Base-by-base conservation (phyloP, 2,113 vertebrate species). In the Sinocyclocheilus grahami region DNA sequence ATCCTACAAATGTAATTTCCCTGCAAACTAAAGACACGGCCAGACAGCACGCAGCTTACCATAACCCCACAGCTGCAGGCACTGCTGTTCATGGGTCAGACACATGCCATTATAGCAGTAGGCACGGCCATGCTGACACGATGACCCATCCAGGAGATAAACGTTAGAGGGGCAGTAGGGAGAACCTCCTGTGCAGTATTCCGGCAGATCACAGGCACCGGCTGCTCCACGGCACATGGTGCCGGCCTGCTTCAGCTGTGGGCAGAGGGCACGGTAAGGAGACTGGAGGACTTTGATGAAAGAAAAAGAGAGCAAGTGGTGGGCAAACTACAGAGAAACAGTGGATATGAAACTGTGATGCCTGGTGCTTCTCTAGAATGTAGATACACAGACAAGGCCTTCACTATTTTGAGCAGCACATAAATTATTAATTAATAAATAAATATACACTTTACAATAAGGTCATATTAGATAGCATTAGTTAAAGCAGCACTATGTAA, bases 61-160 rank as follows among this genome's bases (percentile, higher is more conserved):
- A 27, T 97, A 94, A 11, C 97, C 98, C 98, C 98, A 98, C 63
- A 99, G 96, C 93, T 96, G 96, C 89, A 96, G 88, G 4, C 98
- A 99, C 87, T 99, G 98, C 90, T 96, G 95, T 11, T 95, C 93
- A 37, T 98, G 96, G 2, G 97, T 98, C 89, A 97, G 96, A 89
- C 97, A 99, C 95, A 96, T 96, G 90, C 98, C 98, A 0, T 95
- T 96, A 92, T 91, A 93, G 93, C 98, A 99, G 93, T 97, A 98
- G 37, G 97, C 98, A 5, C 89, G 79, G 0, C 95, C 94, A 0
- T 88, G 51, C 69, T 96, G 96, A 0, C 98, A 99, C 14, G 94
- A 79, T 0, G 96, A 97, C 84, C 98, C 97, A 0, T 99, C 97
- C 91, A 98, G 92, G 27, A 97, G 93, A 92, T 98, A 97, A 13